Percentiles rank a stretch among this genome's conserved stretches.
Conservation (phyloP, 2,113 vertebrate species). For the Entosphenus tridentatus region DNA sequence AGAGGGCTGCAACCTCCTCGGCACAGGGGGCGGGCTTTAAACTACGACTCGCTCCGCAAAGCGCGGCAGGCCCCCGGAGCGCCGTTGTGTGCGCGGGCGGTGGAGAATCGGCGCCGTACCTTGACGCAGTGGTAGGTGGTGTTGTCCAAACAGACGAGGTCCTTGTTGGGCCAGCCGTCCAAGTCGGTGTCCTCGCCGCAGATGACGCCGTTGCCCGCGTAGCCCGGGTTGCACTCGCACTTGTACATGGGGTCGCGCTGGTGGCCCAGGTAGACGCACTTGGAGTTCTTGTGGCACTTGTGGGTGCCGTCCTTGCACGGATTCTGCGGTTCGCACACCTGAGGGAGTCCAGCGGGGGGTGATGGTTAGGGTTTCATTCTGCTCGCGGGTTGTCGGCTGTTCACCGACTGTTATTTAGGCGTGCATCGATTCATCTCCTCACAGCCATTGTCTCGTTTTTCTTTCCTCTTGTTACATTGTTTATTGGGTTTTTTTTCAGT, state of each 20-base stretch:
- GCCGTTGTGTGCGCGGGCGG: not conserved
- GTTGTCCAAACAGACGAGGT: conserved; percentile 65
- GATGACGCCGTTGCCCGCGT: conserved; percentile 75
- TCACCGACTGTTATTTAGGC: too few species aligned
- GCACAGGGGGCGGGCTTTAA: too few species aligned
- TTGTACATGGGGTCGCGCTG: conserved; percentile 83
- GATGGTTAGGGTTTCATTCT: too few species aligned
- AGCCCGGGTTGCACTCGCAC: conserved; percentile 86
- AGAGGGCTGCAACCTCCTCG: too few species aligned
- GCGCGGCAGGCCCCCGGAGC: too few species aligned
- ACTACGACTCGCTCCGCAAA: too few species aligned
- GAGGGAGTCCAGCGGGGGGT: not conserved
- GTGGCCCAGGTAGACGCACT: conserved; percentile 79
- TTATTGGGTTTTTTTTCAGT: too few species aligned
- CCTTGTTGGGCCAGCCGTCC: conserved; percentile 77
- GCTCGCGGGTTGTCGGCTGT: too few species aligned
- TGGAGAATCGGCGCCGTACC: conserved; percentile 23
- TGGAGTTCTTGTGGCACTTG: conserved; percentile 76
- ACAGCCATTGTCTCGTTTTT: too few species aligned
- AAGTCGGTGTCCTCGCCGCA: conserved; percentile 82
- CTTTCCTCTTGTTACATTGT: too few species aligned
- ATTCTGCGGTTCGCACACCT: conserved; percentile 79
- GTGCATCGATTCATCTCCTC: too few species aligned
- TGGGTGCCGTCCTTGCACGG: conserved; percentile 77
- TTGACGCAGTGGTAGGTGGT: conserved; percentile 97